Conservation (phyloP, 1,140 invertebrate genomes). For the Thaumatotibia leucotreta region DNA sequence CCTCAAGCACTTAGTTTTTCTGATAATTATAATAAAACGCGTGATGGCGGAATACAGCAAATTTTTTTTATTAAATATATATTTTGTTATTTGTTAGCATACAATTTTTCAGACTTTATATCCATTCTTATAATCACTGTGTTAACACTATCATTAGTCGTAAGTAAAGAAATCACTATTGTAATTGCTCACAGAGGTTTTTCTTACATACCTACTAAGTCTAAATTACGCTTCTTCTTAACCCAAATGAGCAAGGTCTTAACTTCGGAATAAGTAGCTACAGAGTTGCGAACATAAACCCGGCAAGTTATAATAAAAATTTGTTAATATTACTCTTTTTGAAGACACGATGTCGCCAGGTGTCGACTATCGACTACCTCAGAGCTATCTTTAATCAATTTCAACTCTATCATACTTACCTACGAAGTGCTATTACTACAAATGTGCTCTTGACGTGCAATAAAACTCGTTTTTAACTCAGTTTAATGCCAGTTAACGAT, state of each 20-base stretch:
- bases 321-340: slow-evolving; percentile 7
- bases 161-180: too few relatives aligned
- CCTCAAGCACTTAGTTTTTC: too few relatives aligned
- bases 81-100: too few relatives aligned
- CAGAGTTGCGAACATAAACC: not conserved
- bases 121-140: too few relatives aligned
- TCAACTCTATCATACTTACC: not conserved
- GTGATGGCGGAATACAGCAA: too few relatives aligned
- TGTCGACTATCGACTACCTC: not conserved
- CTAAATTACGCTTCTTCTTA: not conserved
- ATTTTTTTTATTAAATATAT: too few relatives aligned
- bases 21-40: too few relatives aligned
- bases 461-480: not conserved
- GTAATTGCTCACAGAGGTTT: too few relatives aligned
- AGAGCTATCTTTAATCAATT: slow-evolving; percentile 5
- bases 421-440: not conserved
- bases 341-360: slow-evolving; percentile 3
- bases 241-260: not conserved
- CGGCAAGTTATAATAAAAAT: slow-evolving; percentile 1
- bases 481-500: not conserved
- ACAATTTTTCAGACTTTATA: too few relatives aligned
- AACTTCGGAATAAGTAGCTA: not conserved
- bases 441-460: not conserved
- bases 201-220: too few relatives aligned
- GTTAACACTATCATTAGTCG: too few relatives aligned